phyloP scores from a whole-genome alignment of 2,797 vertebrate genomes.

The Chelon auratus region DNA sequence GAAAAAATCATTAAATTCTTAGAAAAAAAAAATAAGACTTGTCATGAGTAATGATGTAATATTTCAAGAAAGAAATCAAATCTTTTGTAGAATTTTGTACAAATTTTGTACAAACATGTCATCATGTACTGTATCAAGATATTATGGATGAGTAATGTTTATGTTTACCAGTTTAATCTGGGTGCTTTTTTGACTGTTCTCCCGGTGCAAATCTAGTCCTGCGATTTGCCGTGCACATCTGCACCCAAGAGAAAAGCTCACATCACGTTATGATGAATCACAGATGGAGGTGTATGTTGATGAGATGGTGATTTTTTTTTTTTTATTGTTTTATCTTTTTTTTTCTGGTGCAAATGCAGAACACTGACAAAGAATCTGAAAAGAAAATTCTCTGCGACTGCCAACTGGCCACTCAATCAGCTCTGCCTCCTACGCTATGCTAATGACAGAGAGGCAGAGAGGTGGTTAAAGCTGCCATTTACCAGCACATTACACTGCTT shows the following conservation, averaged over 20 bases:
- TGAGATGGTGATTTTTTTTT: not conserved
- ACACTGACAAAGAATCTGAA: constrained; percentile 64
- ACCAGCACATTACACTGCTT: constrained; percentile 55
- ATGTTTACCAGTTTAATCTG: not conserved
- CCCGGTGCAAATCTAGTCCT: constrained; percentile 2
- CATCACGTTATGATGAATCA: constrained; percentile 3
- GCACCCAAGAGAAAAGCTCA: constrained; percentile 6
- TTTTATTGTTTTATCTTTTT: not conserved
- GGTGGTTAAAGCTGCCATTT: constrained; percentile 68
- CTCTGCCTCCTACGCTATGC: constrained; percentile 79
- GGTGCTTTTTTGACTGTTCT: not conserved
- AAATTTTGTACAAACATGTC: not conserved
- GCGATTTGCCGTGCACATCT: constrained; percentile 1
- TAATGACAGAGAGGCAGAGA: constrained; percentile 76
- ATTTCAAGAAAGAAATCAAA: too few relatives aligned
- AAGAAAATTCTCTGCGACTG: constrained; percentile 61
- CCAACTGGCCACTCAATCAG: constrained; percentile 80
- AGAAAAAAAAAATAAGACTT: not conserved
- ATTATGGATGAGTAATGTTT: not conserved
- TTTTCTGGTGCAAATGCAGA: constrained; percentile 30
- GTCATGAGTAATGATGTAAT: too few relatives aligned
- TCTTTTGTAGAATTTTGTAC: too few relatives aligned
- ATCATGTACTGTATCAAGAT: not conserved
- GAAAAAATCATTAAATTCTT: not conserved
- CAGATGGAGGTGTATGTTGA: constrained; percentile 13